Evolutionary conservation across 2,113 vertebrate species (phyloP).

Genomic region (Aptenodytes patagonicus): DNA sequence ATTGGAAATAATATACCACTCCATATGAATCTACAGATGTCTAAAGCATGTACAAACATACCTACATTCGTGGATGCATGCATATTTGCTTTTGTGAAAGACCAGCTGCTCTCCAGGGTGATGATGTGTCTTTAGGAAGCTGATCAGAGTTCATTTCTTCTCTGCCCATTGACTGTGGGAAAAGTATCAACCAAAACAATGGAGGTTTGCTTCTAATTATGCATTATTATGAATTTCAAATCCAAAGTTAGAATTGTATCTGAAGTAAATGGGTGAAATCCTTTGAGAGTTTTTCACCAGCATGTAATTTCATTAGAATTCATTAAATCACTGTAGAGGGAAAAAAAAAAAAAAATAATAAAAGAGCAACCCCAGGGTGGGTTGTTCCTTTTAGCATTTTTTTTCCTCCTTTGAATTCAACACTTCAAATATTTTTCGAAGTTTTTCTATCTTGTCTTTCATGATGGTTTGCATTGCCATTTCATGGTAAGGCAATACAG

Average conservation of each 20-base stretch:
- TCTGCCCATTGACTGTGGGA: neutral
- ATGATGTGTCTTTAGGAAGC: neutral
- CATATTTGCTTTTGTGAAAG: neutral
- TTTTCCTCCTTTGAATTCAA: neutral
- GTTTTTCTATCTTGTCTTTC: neutral
- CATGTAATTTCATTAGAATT: slow-evolving; percentile 37
- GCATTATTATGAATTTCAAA: slow-evolving; percentile 20
- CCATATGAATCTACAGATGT: neutral
- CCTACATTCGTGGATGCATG: neutral
- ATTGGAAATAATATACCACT: slow-evolving; percentile 9
- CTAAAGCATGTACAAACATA: neutral
- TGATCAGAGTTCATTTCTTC: neutral
- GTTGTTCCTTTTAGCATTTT: neutral
- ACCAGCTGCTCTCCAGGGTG: neutral
- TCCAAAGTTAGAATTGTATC: neutral
- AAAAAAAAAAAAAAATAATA: neutral
- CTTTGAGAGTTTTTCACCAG: neutral
- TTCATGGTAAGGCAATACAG: neutral
- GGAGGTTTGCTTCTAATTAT: neutral
- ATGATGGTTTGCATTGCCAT: neutral
- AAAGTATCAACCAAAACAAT: neutral
- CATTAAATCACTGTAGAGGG: neutral
- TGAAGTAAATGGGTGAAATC: slow-evolving; percentile 28
- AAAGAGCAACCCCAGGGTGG: neutral
- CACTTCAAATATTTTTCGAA: neutral